Evolutionary conservation across 1,140 invertebrate genomes (phyloP).

Genomic region (Neodiprion pinetum): DNA sequence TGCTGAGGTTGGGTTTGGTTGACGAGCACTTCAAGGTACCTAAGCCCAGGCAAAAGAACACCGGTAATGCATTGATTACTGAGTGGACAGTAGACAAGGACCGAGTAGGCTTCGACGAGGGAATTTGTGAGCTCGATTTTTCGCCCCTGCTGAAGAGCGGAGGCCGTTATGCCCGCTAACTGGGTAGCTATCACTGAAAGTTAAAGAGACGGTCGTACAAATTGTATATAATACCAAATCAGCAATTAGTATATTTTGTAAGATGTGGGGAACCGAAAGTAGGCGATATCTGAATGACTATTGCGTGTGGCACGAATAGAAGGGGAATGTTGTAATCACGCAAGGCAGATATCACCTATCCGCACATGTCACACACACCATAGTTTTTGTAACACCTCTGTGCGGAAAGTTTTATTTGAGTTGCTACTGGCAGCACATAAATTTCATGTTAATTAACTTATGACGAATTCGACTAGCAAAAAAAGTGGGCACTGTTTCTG

Average conservation of each 20-base stretch:
- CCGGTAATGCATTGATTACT: slow-evolving; percentile 60
- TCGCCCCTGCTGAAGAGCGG: slow-evolving; percentile 65
- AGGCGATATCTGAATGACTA: no score
- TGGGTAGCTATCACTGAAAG: slow-evolving; percentile 71
- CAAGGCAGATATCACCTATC: no score
- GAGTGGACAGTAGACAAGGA: slow-evolving; percentile 69
- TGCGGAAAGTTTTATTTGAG: no score
- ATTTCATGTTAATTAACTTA: no score
- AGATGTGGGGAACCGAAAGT: not conserved
- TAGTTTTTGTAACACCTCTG: no score
- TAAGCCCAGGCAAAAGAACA: slow-evolving; percentile 62
- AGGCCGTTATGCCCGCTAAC: slow-evolving; percentile 66
- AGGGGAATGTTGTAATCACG: no score
- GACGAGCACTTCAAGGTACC: slow-evolving; percentile 60
- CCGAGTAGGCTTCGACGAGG: slow-evolving; percentile 72
- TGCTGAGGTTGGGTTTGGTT: slow-evolving; percentile 60
- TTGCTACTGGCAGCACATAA: no score
- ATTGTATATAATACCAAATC: not conserved
- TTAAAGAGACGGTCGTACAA: not conserved
- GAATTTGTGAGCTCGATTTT: slow-evolving; percentile 67
- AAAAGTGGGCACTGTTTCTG: no score
- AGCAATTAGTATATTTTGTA: not conserved
- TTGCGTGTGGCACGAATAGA: no score
- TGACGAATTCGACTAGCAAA: no score
- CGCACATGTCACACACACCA: no score